Evolutionary conservation across 2,113 vertebrate species (phyloP).

Genomic region (Marmota monax): DNA sequence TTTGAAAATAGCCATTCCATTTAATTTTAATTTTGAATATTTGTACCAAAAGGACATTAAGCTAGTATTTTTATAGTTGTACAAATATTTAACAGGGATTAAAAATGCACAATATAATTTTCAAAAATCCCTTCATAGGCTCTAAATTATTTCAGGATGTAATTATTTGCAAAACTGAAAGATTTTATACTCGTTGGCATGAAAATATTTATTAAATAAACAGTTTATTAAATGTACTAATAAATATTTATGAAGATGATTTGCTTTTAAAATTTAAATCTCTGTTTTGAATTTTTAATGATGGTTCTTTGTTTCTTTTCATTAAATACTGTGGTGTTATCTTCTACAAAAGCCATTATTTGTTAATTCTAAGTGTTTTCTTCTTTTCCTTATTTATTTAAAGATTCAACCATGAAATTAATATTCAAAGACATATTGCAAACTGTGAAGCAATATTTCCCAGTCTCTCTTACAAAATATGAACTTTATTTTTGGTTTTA

Average conservation of each 20-base stretch:
- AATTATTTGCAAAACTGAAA: background rate
- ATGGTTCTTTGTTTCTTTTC: background rate
- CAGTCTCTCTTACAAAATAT: background rate
- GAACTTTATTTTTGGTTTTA: background rate
- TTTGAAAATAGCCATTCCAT: background rate
- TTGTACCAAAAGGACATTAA: background rate
- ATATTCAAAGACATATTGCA: background rate
- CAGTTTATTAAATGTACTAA: background rate
- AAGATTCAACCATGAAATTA: background rate
- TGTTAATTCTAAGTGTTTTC: background rate
- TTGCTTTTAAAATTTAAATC: background rate
- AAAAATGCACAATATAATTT: background rate
- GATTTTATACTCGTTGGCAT: background rate
- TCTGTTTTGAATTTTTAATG: background rate
- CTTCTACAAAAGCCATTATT: background rate
- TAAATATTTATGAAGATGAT: background rate
- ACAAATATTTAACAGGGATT: background rate
- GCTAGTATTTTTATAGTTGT: background rate
- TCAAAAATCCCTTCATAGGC: background rate
- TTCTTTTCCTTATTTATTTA: background rate
- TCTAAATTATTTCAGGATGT: conserved; percentile 18
- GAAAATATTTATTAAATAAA: background rate
- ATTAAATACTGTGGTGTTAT: background rate
- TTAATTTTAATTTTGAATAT: background rate
- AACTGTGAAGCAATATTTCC: background rate